Evolutionary conservation across 2,797 vertebrate genomes (phyloP).

Genomic region (Malacoraja senta): DNA sequence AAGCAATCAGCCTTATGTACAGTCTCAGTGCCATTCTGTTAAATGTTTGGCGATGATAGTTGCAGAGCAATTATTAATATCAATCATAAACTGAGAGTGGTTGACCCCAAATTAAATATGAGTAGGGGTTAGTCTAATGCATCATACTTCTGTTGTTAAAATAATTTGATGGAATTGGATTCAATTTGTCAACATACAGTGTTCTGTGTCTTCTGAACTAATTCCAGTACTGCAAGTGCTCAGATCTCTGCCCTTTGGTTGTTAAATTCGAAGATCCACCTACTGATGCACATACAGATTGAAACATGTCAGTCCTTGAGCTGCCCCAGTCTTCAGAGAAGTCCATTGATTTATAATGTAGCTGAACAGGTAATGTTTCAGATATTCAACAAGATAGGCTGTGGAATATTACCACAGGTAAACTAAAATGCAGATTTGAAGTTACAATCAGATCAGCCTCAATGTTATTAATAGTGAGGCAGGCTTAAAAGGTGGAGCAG

Average conservation of each 20-base stretch:
- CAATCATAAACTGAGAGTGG: background rate
- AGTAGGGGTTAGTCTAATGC: background rate
- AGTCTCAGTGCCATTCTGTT: background rate
- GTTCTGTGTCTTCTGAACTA: background rate
- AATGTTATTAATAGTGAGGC: too few relatives aligned
- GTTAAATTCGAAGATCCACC: background rate
- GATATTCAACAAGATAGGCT: background rate
- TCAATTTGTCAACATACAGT: background rate
- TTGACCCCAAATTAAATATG: background rate
- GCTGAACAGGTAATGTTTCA: background rate
- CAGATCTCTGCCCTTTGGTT: background rate
- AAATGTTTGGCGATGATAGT: background rate
- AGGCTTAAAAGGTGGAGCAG: too few relatives aligned
- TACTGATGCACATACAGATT: background rate
- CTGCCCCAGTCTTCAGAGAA: conserved; percentile 16
- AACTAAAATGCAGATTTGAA: too few relatives aligned
- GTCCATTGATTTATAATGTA: background rate
- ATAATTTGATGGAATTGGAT: background rate
- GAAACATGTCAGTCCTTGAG: background rate
- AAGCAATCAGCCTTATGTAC: background rate
- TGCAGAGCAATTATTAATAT: background rate
- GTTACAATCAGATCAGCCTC: too few relatives aligned
- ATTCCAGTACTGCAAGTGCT: background rate
- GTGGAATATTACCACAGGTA: too few relatives aligned
- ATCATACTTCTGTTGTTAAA: background rate